Evolutionary conservation across 1,140 invertebrate species (phyloP), one percentile per base, ranked within the genome.

Genomic region (Argopecten irradians): DNA sequence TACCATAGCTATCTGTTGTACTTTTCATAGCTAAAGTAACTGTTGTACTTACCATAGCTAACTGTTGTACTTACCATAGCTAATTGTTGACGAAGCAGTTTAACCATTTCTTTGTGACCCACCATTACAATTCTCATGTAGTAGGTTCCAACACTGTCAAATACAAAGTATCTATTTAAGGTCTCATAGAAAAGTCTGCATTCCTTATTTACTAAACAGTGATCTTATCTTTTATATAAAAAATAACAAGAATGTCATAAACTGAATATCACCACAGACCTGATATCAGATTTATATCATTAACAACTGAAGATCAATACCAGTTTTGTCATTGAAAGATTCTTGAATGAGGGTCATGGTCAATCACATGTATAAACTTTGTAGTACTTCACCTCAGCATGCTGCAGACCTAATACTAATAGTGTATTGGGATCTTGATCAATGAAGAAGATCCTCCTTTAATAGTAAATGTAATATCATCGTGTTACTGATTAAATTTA

Each of bases 81-180:
- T 34, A 94, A 82, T 83, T 94, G 94, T 22, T 92, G 87, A 85
- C 92, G 89, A 8, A 94, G 86, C 41, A 93, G 90, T 85, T 85
- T 84, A 16, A 94, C 93, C 89, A 93, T 93, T 82, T 92, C 91
- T 85, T 92, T 92, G 34, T 92, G 93, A 19, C 94, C 93, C 84
- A 91, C 82, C 90, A 91, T 92, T 14, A 93, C 86, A 46, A 92
- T 92, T 35, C 92, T 90, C 43, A 90, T 88, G 83, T 93, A 93
- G 86, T 94, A 93, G 33, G 91, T 89, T 9, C 89, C 90, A 85
- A 94, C 91, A 86, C 94, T 94, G 91, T 39, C 55, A 92, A 91
- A 41, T 88, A 84, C 71, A 22, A 89, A 22, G 16, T 0, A 28
- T 14, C 34, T 34, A 87, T 35, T 19, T 46, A 86, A 34, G 9